Evolutionary conservation across 2,797 vertebrate genomes (phyloP).

Genomic region (Falco rusticolus): DNA sequence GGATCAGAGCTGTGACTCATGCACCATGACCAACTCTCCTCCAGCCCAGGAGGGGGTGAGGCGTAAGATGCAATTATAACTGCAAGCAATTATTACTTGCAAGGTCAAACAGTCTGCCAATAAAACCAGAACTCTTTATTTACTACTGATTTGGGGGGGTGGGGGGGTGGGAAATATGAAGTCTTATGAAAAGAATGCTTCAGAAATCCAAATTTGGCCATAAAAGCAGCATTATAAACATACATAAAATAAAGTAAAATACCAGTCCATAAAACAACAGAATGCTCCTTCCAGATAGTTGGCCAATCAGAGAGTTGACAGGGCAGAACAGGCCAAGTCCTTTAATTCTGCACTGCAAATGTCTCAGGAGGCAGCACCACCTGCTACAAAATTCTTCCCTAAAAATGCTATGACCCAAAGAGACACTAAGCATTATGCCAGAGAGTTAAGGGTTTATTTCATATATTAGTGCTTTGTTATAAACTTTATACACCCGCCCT

Average conservation of each 20-base stretch:
- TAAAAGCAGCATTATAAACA: background rate
- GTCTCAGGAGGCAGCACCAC: constrained; percentile 51
- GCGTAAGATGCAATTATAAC: background rate
- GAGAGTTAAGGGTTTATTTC: constrained; percentile 37
- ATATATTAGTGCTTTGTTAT: constrained; percentile 14
- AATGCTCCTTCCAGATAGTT: constrained; percentile 39
- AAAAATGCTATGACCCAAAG: constrained; percentile 44
- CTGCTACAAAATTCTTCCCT: constrained; percentile 52
- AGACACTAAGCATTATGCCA: constrained; percentile 11
- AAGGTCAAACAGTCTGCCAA: constrained; percentile 27
- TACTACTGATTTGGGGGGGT: background rate
- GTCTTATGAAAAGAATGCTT: background rate
- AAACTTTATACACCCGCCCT: constrained; percentile 34
- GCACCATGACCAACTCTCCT: background rate
- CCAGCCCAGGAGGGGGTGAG: background rate
- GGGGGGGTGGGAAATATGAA: background rate
- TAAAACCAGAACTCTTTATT: background rate
- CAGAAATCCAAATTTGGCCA: background rate
- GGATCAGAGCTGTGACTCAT: constrained; percentile 8
- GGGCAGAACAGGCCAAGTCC: constrained; percentile 51
- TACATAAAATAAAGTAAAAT: constrained; percentile 21
- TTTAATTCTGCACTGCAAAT: constrained; percentile 16
- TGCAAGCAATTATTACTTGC: constrained; percentile 14
- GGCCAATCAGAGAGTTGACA: constrained; percentile 56
- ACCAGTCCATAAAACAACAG: constrained; percentile 19